Conservation (phyloP, 1,140 invertebrate species). For the Chrysopa pallens region DNA sequence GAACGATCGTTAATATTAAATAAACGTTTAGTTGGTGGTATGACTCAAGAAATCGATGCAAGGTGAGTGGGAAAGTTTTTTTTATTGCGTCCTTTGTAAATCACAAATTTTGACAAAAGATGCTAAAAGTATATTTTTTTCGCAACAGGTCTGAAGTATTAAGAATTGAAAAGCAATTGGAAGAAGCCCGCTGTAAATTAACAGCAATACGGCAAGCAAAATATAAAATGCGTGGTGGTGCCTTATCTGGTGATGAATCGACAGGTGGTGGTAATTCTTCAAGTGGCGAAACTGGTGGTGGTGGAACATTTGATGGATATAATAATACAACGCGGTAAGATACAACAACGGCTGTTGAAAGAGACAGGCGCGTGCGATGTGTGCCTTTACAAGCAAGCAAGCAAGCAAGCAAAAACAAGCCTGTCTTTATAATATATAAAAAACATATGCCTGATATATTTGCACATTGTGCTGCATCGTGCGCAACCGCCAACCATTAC, state of each 20-base stretch:
- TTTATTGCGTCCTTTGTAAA: no score
- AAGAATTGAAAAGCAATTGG: constrained; percentile 81
- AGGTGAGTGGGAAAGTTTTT: no score
- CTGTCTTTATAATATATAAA: neutral
- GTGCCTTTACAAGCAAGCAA: no score
- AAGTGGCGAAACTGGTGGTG: constrained; percentile 4
- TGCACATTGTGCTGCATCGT: constrained; percentile 12
- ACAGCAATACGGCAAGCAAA: constrained; percentile 72
- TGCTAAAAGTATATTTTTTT: constrained; percentile 1
- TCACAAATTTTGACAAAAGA: no score
- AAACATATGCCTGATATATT: neutral
- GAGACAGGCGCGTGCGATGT: constrained; percentile 5
- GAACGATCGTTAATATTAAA: constrained; percentile 79
- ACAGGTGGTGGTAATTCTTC: neutral
- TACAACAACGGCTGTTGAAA: constrained; percentile 22
- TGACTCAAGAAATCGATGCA: constrained; percentile 83
- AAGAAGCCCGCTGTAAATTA: constrained; percentile 77
- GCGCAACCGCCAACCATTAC: neutral
- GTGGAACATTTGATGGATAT: constrained; percentile 16
- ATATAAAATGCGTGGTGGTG: constrained; percentile 45
- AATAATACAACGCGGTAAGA: constrained; percentile 19
- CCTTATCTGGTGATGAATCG: constrained; percentile 31
- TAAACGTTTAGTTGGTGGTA: constrained; percentile 79
- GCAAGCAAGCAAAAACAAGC: no score
- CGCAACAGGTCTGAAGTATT: constrained; percentile 59